Percentiles rank a stretch among this genome's conserved stretches.
phyloP scores from a whole-genome alignment of 2,113 vertebrate genomes.

The Macaca mulatta region DNA sequence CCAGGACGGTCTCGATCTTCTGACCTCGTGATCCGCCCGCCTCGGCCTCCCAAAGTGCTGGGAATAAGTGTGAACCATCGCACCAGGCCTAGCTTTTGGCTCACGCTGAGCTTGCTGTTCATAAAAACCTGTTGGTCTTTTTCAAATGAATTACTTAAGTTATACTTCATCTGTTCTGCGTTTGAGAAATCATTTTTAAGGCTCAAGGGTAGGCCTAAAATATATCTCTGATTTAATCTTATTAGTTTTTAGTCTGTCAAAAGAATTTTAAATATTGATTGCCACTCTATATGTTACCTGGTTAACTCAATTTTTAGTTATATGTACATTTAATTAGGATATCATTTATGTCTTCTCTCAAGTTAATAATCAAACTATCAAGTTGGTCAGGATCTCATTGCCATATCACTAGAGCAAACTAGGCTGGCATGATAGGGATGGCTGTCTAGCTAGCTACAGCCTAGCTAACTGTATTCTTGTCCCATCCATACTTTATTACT shows the following conservation, averaged over 20 bases:
- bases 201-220: neutral
- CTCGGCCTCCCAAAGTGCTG: no score
- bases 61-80: no score
- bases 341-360: neutral
- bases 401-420: neutral
- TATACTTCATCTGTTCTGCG: neutral
- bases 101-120: neutral
- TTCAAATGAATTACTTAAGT: neutral
- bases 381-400: neutral
- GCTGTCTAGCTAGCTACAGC: neutral
- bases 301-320: slow-evolving; percentile 23
- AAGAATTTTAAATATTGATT: slow-evolving; percentile 9
- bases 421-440: neutral
- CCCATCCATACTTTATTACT: neutral
- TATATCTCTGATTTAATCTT: neutral
- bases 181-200: neutral
- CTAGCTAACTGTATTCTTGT: neutral
- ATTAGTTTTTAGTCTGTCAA: neutral
- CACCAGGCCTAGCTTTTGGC: neutral
- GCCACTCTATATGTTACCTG: neutral
- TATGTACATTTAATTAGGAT: neutral
- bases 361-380: neutral
- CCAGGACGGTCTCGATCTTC: no score
- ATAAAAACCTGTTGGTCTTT: neutral
- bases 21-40: no score